Evolutionary conservation across 2,113 vertebrate genomes (phyloP), one percentile per base, ranked within the genome.

Genomic region (Myiagra hebetior): DNA sequence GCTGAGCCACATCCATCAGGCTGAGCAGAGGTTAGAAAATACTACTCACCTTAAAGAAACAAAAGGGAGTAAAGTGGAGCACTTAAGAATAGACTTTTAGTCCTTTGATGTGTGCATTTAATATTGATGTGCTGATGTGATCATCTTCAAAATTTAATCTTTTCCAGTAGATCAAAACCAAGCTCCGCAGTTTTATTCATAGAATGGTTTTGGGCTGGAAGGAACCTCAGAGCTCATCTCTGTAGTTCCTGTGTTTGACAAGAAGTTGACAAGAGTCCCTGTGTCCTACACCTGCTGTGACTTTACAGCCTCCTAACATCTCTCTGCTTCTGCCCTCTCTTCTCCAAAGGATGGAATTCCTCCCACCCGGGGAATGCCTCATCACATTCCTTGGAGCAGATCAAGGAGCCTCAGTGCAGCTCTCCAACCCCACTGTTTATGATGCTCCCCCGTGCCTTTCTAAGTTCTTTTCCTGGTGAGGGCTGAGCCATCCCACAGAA

Each of bases 381-480:
- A 0, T 4, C 21, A 3, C 5, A 6, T 24, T 17, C 52, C 79
- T 2, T 1, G 10, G 13, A 1, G 31, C 75, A 37, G 35, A 2
- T 1, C 9, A 0, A 44, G 80, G 64, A 7, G 13, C n/a, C 62
- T 5, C 57, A 5, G 41, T 37, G 13, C 35, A 26, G 46, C 26
- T 22, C 39, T 3, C 26, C 7, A 2, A 0, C 13, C 57, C 56
- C n/a, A 0, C 37, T 4, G 23, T 0, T 24, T 3, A 2, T 3
- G 7, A 0, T 1, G 21, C 4, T 57, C 56, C 79, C 79, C 86
- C 0, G 1, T 0, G 37, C 4, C 67, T 70, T 11, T 24, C 18
- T 1, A 4, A 85, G 47, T 5, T 12, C 41, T 64, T 46, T 52
- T 85, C 56, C 26, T 50, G 15, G 1, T 1, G 18, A 21, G 50